Evolutionary conservation across 2,888 invertebrate species (phyloP).

Genomic region (Prenolepis imparis): DNA sequence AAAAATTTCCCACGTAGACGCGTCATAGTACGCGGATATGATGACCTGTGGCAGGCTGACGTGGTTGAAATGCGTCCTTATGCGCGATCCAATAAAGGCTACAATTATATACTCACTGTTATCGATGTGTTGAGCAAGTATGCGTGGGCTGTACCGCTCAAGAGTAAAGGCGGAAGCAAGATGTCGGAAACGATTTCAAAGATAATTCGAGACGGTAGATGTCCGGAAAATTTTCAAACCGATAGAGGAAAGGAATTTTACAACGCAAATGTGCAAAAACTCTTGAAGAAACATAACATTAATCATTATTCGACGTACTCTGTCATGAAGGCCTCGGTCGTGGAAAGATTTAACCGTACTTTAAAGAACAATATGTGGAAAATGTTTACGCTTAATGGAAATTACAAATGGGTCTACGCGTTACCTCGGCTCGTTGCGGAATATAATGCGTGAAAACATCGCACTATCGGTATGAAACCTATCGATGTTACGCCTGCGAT

Average conservation of each 20-base stretch:
- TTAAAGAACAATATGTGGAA: too few species aligned
- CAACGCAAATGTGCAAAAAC: background rate
- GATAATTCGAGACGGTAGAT: background rate
- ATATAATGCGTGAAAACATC: too few species aligned
- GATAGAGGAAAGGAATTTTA: conserved; percentile 33
- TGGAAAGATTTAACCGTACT: too few species aligned
- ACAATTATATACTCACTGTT: background rate
- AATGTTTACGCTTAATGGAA: too few species aligned
- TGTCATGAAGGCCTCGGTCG: too few species aligned
- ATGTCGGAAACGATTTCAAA: background rate
- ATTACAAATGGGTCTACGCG: too few species aligned
- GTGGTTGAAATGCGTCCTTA: background rate
- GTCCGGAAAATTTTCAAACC: conserved; percentile 54
- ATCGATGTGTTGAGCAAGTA: conserved; percentile 10
- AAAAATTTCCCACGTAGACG: background rate
- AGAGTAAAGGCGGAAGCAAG: background rate
- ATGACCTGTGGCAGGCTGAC: background rate
- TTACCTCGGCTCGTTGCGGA: too few species aligned
- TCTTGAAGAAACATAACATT: too few species aligned
- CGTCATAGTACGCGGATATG: background rate
- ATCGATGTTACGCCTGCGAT: too few species aligned
- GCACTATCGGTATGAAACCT: too few species aligned
- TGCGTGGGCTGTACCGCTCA: background rate
- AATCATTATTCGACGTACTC: too few species aligned
- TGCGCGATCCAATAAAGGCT: background rate